These are phyloP conservation scores for Anastrepha ludens DNA, from an alignment of 1,140 invertebrate species.

Conservation along the genomic window DNA sequence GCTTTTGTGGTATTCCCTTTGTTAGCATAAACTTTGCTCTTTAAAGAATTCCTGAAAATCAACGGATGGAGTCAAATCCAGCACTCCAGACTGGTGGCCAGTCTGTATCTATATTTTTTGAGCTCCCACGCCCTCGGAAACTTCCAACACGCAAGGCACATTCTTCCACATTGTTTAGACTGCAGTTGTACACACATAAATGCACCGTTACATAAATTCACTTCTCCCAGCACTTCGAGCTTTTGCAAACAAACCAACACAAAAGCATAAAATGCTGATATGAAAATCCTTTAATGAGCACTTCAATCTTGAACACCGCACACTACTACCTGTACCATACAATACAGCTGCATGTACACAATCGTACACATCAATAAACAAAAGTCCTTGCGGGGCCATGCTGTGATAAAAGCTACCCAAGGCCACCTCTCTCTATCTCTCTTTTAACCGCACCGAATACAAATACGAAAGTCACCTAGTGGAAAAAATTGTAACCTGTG, in stretches of 20 bases:
- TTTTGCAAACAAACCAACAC: not conserved
- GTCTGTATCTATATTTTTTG: too few relatives aligned
- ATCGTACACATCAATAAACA: not conserved
- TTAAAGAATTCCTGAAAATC: too few relatives aligned
- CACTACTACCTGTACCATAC: not conserved
- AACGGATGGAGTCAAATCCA: too few relatives aligned
- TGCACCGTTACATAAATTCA: not conserved
- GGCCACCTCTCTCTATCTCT: not conserved
- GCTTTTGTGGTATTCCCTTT: too few relatives aligned
- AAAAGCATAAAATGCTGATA: not conserved
- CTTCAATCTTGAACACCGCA: not conserved
- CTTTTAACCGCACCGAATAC: not conserved
- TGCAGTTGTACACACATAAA: not conserved
- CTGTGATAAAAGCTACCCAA: constrained; percentile 1
- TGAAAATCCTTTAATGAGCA: constrained; percentile 36
- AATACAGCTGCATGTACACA: not conserved
- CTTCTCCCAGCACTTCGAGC: too few relatives aligned
- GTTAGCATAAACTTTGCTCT: too few relatives aligned
- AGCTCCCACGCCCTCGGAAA: too few relatives aligned
- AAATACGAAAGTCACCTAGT: not conserved
- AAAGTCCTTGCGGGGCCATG: not conserved
- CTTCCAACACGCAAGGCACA: too few relatives aligned
- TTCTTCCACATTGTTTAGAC: not conserved
- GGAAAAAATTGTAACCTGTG: not conserved
- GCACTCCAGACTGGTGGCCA: too few relatives aligned